These are phyloP conservation scores for Clamator glandarius DNA, from an alignment of 2,797 vertebrate species.

Conservation along the genomic window DNA sequence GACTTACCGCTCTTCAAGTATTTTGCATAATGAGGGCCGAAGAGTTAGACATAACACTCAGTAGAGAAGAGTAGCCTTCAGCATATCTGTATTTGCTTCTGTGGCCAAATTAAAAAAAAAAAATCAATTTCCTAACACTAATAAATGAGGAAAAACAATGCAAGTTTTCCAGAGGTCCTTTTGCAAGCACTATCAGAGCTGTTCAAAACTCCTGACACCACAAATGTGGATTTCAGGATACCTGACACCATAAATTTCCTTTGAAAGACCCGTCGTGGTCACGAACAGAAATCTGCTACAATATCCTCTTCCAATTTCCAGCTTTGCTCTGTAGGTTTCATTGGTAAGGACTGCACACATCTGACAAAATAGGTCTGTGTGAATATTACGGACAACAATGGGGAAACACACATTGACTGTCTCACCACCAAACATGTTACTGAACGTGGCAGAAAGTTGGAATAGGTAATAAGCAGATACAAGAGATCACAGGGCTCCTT, in stretches of 20 bases:
- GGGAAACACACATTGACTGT: not conserved
- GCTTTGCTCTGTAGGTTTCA: not conserved
- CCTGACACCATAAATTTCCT: not conserved
- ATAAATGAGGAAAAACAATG: not conserved
- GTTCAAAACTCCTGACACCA: not conserved
- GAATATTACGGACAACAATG: not conserved
- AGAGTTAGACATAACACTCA: not conserved
- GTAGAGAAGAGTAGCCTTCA: not conserved
- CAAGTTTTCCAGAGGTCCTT: not conserved
- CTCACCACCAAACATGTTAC: not conserved
- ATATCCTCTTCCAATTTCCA: not conserved
- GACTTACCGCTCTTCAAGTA: not conserved
- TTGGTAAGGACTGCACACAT: not conserved
- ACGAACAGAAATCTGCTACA: not conserved
- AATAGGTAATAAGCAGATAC: not conserved
- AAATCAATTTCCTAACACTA: not conserved
- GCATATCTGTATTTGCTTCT: not conserved
- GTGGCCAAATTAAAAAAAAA: too few relatives aligned
- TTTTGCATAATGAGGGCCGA: not conserved
- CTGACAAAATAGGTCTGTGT: not conserved
- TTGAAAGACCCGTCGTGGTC: not conserved
- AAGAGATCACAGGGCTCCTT: not conserved
- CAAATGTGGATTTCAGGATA: not conserved
- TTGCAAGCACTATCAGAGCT: not conserved
- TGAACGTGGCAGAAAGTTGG: not conserved